Percentiles rank a stretch among this genome's conserved stretches.
Evolutionary conservation across 2,888 invertebrate species (phyloP).

Genomic region (Trichogramma evanescens): DNA sequence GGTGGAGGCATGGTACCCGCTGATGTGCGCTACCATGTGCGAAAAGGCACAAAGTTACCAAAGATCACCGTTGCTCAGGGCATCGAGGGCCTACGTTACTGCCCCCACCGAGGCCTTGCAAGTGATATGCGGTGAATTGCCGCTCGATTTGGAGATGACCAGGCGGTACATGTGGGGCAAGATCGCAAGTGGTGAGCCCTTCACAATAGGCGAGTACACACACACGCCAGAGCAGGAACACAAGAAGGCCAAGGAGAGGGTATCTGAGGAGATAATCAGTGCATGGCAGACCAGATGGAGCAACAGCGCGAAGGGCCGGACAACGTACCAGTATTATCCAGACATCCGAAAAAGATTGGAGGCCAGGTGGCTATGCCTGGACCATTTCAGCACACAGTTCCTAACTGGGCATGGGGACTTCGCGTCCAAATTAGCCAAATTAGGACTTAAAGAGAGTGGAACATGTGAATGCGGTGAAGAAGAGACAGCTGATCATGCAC

Average conservation of each 20-base stretch:
- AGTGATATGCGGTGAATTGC: conserved; percentile 17
- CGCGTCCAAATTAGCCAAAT: too few relatives aligned
- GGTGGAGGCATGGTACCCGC: too few relatives aligned
- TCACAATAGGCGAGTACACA: background rate
- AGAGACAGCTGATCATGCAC: background rate
- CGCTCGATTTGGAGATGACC: conserved; percentile 21
- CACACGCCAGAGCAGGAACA: background rate
- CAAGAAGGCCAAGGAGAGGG: background rate
- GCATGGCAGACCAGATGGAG: conserved; percentile 10
- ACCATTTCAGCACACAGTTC: background rate
- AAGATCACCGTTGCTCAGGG: too few relatives aligned
- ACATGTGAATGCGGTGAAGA: background rate
- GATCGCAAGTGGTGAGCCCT: background rate
- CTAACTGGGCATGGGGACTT: too few relatives aligned
- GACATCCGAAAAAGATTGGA: background rate
- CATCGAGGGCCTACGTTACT: too few relatives aligned
- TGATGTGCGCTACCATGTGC: too few relatives aligned
- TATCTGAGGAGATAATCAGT: background rate
- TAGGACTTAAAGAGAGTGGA: too few relatives aligned
- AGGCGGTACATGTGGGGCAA: background rate
- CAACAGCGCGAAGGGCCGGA: background rate
- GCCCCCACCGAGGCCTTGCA: conserved; percentile 19
- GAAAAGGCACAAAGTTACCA: too few relatives aligned
- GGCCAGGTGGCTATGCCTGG: background rate
- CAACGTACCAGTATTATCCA: conserved; percentile 5